Evolutionary conservation across 1,140 invertebrate genomes (phyloP), one percentile per base, ranked within the genome.

Genomic region (Formica exsecta): DNA sequence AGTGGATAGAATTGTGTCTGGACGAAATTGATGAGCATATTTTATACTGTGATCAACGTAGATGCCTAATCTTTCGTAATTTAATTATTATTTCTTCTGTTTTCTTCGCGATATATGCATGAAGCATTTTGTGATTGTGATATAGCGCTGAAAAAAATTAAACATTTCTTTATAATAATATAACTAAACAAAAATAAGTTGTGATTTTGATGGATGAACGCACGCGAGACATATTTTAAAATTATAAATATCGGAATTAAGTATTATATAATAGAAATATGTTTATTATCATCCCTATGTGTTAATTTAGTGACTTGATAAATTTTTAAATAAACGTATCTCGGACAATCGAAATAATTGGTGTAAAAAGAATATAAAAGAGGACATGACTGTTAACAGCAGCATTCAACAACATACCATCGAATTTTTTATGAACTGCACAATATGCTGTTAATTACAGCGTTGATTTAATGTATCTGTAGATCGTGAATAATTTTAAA

Each of bases 1-100:
- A 73, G 59, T 22, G 41, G 1, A 11, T 2, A 19, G 5, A 70
- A 57, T 59, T 74, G 5, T 41, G 16, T 74, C 8, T 36, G 22
- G 61, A 61, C 38, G n/a, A 48, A 13, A 48, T 38, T 70, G 38
- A 71, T 25, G n/a, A 79, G 13, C 57, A 44, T 36, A 71, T 44
- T 3, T 41, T 65, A 44, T 11, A 36, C n/a, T 51, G 48, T 70
- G 44, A 70, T 79, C 36, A 48, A 38, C 2, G 51, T 16, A n/a
- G 57, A 70, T 54, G 8, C 29, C 8, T 32, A 71, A 57, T 44
- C n/a, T 80, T 41, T 44, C 2, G 38, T 11, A 80, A 70, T 66
- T 22, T 22, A 22, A 22, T 22, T 22, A 22, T 22, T 70, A 59
- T 80, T 19, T 59, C 16, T 59, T 32, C 16, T n/a, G 4, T 13